Percentiles rank a stretch among this genome's conserved stretches.
These are phyloP conservation scores for Melanophora roralis DNA, from an alignment of 2,888 invertebrate genomes.

Conservation along the genomic window DNA sequence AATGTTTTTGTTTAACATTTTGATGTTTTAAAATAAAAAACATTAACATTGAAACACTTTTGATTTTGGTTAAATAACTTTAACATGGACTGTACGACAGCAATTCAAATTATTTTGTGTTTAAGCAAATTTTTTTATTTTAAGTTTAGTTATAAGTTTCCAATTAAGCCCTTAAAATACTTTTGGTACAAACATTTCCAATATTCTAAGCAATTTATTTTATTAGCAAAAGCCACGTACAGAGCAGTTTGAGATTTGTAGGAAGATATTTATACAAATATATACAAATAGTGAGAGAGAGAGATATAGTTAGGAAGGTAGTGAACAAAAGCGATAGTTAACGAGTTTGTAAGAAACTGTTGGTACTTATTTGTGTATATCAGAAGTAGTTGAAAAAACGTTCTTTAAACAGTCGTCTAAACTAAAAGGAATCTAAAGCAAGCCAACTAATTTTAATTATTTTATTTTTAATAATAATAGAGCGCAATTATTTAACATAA, in stretches of 20 bases:
- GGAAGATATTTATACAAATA: constrained; percentile 12
- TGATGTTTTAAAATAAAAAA: constrained; percentile 13
- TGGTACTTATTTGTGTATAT: not conserved
- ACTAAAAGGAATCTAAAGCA: constrained; percentile 30
- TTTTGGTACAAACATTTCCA: too few species aligned
- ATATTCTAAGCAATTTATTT: not conserved
- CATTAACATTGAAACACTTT: constrained; percentile 16
- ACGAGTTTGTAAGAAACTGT: constrained; percentile 1
- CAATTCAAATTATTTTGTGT: constrained; percentile 4
- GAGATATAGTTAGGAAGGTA: constrained; percentile 18
- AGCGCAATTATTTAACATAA: constrained; percentile 11
- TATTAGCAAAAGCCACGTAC: constrained; percentile 41
- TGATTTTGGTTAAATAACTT: not conserved
- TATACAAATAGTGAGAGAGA: not conserved
- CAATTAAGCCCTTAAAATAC: not conserved
- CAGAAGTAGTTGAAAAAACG: not conserved
- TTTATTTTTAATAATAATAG: constrained; percentile 1
- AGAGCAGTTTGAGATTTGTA: constrained; percentile 43
- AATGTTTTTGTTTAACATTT: constrained; percentile 1
- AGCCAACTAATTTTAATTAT: constrained; percentile 20
- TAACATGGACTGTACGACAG: constrained; percentile 53
- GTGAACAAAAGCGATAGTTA: too few species aligned
- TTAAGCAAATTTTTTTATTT: constrained; percentile 25
- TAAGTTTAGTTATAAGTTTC: not conserved
- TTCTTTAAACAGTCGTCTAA: not conserved